Evolutionary conservation across 2,888 invertebrate genomes (phyloP).

Genomic region (Leptopterna dolabrata): DNA sequence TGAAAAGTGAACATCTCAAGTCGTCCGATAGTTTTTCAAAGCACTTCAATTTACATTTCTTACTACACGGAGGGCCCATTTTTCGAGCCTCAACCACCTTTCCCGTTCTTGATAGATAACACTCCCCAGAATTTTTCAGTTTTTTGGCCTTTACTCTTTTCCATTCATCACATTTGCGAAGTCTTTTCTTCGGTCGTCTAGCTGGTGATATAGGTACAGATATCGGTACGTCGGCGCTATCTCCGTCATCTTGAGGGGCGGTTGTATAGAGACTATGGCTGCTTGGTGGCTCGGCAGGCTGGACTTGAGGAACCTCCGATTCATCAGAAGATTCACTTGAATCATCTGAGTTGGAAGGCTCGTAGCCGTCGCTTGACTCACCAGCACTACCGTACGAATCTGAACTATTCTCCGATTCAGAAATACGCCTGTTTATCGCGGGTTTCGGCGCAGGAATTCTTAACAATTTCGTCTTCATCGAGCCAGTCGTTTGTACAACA

Average conservation of each 20-base stretch:
- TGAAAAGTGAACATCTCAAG: constrained; percentile 14
- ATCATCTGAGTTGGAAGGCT: neutral
- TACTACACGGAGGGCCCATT: neutral
- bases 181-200: constrained; percentile 8
- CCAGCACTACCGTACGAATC: neutral
- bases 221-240: neutral
- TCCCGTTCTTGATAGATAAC: constrained; percentile 11
- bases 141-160: constrained; percentile 38
- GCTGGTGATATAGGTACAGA: neutral
- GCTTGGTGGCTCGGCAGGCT: neutral
- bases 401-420: constrained; percentile 26
- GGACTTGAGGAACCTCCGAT: neutral
- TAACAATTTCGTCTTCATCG: neutral
- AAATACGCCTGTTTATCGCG: neutral
- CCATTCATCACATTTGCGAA: constrained; percentile 34
- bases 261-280: neutral
- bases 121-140: constrained; percentile 18
- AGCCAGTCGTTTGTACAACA: neutral
- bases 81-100: constrained; percentile 5
- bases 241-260: neutral
- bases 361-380: constrained; percentile 8
- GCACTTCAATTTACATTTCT: constrained; percentile 17
- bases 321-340: constrained; percentile 1
- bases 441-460: neutral
- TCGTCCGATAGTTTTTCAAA: constrained; percentile 18